Evolutionary conservation across 2,888 invertebrate species (phyloP).

Genomic region (Nemurella pictetii): DNA sequence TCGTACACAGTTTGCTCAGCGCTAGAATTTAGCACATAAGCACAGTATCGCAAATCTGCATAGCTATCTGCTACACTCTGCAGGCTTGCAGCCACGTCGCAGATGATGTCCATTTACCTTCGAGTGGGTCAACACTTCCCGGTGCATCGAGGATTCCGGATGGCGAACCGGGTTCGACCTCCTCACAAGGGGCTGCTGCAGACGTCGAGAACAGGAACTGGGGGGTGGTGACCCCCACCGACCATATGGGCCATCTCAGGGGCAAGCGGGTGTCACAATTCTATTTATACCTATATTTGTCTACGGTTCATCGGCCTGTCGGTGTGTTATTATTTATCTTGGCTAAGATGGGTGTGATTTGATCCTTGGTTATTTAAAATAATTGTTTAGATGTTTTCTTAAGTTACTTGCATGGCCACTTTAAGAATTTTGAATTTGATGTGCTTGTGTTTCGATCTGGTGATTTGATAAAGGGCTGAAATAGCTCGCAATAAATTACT

Average conservation of each 20-base stretch:
- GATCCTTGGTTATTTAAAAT: neutral
- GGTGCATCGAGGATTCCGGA: neutral
- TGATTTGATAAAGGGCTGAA: no score
- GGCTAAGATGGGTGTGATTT: neutral
- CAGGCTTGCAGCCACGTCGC: neutral
- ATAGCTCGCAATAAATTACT: no score
- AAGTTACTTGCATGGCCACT: neutral
- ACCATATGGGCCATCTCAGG: neutral
- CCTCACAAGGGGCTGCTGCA: neutral
- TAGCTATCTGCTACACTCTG: neutral
- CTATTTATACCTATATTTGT: neutral
- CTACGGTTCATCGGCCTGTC: neutral
- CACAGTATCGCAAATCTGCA: no score
- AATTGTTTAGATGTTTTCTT: neutral
- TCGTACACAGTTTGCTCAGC: no score
- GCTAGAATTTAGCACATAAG: no score
- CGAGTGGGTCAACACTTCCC: neutral
- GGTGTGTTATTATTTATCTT: neutral
- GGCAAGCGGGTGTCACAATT: neutral
- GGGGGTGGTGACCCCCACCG: neutral
- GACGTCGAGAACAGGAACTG: neutral
- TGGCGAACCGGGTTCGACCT: neutral
- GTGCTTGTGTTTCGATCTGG: neutral
- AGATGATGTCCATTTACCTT: neutral
- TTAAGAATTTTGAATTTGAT: neutral